Percentiles rank a stretch among this genome's conserved stretches.
Conservation (phyloP, 2,888 invertebrate genomes). For the Bombylius discolor region DNA sequence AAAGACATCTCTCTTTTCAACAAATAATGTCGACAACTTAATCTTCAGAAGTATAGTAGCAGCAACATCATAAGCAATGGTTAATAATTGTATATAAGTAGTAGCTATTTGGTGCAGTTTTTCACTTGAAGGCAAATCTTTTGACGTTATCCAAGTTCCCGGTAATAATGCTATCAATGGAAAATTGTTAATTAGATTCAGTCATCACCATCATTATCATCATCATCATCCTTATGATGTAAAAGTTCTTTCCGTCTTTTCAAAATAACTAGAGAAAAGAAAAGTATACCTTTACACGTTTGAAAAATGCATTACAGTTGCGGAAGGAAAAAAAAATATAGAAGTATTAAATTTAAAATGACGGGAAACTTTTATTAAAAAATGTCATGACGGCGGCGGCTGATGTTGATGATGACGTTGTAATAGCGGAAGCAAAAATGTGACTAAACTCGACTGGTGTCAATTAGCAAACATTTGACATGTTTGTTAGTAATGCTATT, state of each 20-base stretch:
- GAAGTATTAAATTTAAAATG: too few relatives aligned
- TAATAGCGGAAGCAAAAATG: too few relatives aligned
- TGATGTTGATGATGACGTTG: too few relatives aligned
- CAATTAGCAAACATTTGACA: constrained; percentile 6
- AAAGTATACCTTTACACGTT: too few relatives aligned
- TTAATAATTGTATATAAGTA: too few relatives aligned
- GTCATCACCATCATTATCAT: constrained; percentile 20
- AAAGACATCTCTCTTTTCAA: not conserved
- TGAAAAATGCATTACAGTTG: too few relatives aligned
- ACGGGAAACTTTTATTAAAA: too few relatives aligned
- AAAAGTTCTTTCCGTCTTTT: constrained; percentile 16
- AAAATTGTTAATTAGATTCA: constrained; percentile 38
- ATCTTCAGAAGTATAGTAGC: not conserved
- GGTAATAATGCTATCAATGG: constrained; percentile 27
- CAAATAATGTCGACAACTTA: not conserved
- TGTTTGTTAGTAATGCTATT: too few relatives aligned
- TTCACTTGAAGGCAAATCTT: not conserved
- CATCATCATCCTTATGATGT: constrained; percentile 3
- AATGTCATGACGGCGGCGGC: too few relatives aligned
- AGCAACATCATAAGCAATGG: too few relatives aligned
- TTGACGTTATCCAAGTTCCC: not conserved
- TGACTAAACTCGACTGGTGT: not conserved
- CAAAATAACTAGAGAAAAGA: constrained; percentile 5
- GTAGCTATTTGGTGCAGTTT: too few relatives aligned
- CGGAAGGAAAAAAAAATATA: too few relatives aligned